Conservation (phyloP, 1,140 invertebrate genomes). For the Eupristina koningsbergeri region DNA sequence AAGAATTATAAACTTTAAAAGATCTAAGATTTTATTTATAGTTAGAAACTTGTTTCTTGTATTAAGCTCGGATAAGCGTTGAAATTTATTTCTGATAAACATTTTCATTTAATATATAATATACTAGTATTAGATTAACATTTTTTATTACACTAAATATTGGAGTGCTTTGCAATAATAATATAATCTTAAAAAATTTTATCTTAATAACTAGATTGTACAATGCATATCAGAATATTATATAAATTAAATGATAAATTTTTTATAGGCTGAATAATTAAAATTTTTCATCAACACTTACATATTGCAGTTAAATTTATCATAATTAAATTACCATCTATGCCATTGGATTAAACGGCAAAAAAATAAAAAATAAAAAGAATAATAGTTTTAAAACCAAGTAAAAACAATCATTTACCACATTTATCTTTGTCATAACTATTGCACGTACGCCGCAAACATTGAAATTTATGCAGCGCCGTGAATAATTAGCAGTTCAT, state of each 20-base stretch:
- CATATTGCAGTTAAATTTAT: not conserved
- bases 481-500: conserved; percentile 1
- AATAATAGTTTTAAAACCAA: not conserved
- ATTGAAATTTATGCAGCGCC: not conserved
- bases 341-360: not conserved
- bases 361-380: not conserved
- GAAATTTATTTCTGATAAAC: no score
- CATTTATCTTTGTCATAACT: not conserved
- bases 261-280: not conserved
- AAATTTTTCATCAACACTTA: not conserved
- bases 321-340: not conserved
- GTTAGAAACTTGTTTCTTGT: no score
- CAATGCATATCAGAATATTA: not conserved
- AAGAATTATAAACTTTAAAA: no score
- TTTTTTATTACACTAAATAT: no score
- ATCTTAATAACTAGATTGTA: no score
- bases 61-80: no score
- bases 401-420: not conserved
- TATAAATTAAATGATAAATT: not conserved
- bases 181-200: no score
- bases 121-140: no score
- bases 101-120: no score
- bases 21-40: no score
- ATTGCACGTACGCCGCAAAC: not conserved
- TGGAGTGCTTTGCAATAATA: no score